These are phyloP conservation scores for human (Homo sapiens) DNA, from an alignment of 2,113 vertebrate genomes.

Conservation along the genomic window GRCh38 chr3:14674501-14675000, in stretches of 20 bases:
- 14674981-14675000: not conserved
- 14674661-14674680: not conserved
- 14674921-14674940: slow-evolving; percentile 58
- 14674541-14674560: not conserved
- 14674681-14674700: not conserved
- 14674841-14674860: slow-evolving; percentile 33
- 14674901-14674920: slow-evolving; percentile 53
- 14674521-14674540: not conserved
- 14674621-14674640: not conserved
- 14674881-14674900: slow-evolving; percentile 29
- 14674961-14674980: slow-evolving; percentile 50
- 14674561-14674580: not conserved
- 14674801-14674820: not conserved
- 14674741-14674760: not conserved
- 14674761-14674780: not conserved
- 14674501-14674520: not conserved
- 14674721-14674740: not conserved
- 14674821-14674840: not conserved
- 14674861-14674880: slow-evolving; percentile 3
- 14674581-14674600: too few relatives aligned
- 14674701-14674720: not conserved
- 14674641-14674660: not conserved
- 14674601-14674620: not conserved
- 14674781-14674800: not conserved
- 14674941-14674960: slow-evolving; percentile 35